phyloP scores from a whole-genome alignment of 2,113 vertebrate species.

The Petaurus breviceps region DNA sequence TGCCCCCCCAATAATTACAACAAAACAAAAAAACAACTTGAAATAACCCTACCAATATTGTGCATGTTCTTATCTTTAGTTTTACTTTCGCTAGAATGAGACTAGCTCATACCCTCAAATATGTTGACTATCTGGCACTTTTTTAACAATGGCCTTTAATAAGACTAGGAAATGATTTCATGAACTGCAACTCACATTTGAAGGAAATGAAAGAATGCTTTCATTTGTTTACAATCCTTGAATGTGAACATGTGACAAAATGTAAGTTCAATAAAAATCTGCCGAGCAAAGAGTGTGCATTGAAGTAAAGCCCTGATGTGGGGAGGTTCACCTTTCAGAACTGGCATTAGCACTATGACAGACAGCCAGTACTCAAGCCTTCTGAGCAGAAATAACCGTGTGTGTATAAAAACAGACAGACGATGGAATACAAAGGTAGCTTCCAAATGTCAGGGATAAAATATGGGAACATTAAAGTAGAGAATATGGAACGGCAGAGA shows the following conservation, averaged over 20 bases:
- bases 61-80: not conserved
- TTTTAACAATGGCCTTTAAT: not conserved
- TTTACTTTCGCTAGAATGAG: not conserved
- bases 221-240: not conserved
- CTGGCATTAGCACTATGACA: accelerated
- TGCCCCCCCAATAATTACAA: not conserved
- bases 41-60: not conserved
- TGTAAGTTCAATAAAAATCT: not conserved
- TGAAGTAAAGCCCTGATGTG: not conserved
- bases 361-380: not conserved
- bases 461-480: not conserved
- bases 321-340: no score
- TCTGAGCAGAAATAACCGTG: not conserved
- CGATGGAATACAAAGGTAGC: not conserved
- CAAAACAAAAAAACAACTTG: not conserved
- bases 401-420: not conserved
- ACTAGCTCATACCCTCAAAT: not conserved
- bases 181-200: not conserved
- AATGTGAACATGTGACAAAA: not conserved
- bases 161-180: not conserved
- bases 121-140: not conserved
- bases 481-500: not conserved
- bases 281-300: accelerated
- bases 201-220: not conserved
- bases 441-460: not conserved